These are phyloP conservation scores for Lasioglossum vierecki DNA, from an alignment of 2,888 invertebrate genomes.

Conservation along the genomic window DNA sequence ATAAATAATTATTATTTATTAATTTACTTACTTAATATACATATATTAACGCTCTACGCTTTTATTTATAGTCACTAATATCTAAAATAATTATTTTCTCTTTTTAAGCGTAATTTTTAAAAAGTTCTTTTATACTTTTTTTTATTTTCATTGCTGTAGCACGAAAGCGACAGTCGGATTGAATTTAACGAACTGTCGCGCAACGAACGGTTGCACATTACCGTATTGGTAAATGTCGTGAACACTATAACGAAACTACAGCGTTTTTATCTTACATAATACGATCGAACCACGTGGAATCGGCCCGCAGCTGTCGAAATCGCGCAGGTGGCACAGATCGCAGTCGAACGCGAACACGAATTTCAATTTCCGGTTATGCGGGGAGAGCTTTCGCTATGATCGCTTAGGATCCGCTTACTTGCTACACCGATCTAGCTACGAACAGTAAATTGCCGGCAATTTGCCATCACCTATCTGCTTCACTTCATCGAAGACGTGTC, in stretches of 20 bases:
- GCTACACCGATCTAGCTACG: constrained; percentile 2
- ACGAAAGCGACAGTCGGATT: background rate
- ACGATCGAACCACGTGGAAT: constrained; percentile 24
- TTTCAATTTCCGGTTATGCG: constrained; percentile 62
- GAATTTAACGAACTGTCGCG: background rate
- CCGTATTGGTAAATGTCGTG: background rate
- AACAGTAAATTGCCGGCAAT: constrained; percentile 47
- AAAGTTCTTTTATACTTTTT: too few relatives aligned
- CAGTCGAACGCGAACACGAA: constrained; percentile 37
- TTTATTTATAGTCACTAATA: too few relatives aligned
- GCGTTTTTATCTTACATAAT: background rate
- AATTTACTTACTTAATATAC: too few relatives aligned
- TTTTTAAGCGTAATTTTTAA: too few relatives aligned
- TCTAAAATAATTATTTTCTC: too few relatives aligned
- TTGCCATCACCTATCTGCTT: constrained; percentile 17
- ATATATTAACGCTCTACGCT: too few relatives aligned
- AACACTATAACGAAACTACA: background rate
- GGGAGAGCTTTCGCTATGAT: constrained; percentile 23
- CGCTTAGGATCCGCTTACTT: constrained; percentile 34
- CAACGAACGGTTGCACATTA: background rate
- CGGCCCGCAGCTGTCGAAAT: constrained; percentile 58
- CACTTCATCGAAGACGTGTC: constrained; percentile 6
- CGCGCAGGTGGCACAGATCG: constrained; percentile 59
- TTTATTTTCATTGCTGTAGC: background rate
- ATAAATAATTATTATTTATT: too few relatives aligned